Conservation (phyloP, 2,888 invertebrate species). For the Erebia aethiops region DNA sequence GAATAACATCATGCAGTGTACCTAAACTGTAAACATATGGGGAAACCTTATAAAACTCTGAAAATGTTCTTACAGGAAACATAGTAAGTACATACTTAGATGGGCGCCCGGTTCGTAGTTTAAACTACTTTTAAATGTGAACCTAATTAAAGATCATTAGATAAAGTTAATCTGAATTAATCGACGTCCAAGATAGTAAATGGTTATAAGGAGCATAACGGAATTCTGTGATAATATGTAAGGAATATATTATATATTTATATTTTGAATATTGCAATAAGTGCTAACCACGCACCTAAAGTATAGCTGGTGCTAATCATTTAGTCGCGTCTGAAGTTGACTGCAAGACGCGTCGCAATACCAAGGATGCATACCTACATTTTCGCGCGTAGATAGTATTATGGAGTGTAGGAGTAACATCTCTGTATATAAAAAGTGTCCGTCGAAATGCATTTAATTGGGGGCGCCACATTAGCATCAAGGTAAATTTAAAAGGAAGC, state of each 20-base stretch:
- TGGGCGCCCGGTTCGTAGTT: not conserved
- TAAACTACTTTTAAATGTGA: not conserved
- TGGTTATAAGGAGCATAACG: not conserved
- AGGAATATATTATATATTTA: not conserved
- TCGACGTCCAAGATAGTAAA: not conserved
- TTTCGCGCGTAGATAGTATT: too few relatives aligned
- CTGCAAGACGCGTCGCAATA: too few relatives aligned
- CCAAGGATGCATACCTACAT: too few relatives aligned
- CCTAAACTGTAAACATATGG: not conserved
- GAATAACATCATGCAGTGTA: slow-evolving; percentile 4
- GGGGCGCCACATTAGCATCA: too few relatives aligned
- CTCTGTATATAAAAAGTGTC: too few relatives aligned
- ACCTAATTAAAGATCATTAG: not conserved
- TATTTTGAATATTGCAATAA: not conserved
- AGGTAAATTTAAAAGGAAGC: too few relatives aligned
- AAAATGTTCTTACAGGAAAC: not conserved
- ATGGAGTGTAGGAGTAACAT: too few relatives aligned
- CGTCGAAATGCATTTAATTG: too few relatives aligned
- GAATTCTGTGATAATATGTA: slow-evolving; percentile 6
- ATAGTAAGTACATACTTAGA: not conserved
- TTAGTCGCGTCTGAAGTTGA: too few relatives aligned
- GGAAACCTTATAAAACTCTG: slow-evolving; percentile 2
- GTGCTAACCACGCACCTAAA: too few relatives aligned
- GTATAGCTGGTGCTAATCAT: too few relatives aligned
- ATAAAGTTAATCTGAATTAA: not conserved